Base-by-base conservation (phyloP, 2,888 invertebrate genomes). In the Yponomeuta cagnagella region DNA sequence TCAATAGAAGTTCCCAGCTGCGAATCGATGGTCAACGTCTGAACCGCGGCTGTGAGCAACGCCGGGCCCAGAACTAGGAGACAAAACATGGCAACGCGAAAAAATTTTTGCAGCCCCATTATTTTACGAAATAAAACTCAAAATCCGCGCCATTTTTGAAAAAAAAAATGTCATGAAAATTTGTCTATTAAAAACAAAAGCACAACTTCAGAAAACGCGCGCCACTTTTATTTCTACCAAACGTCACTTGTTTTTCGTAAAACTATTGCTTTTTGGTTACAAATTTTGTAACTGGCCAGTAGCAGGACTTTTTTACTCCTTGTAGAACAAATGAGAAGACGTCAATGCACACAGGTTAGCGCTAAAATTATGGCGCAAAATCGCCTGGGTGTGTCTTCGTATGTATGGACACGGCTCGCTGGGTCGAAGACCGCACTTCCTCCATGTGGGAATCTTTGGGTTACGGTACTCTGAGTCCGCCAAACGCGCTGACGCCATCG, bases 1-100 rank as follows among this genome's bases (percentile, higher is more conserved):
- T 92, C 92, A 71, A 90, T 77, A 2, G 92, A 91, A 63, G 92
- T 92, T 58, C 92, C 91, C 70, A 92, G 82, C 72, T 89, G 86
- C 0, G 91, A 86, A 74, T 92, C 91, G 30, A 92, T 91, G 6
- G 91, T 90, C 63, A 92, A 71, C 0, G 91, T 90, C 73, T 88
- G 84, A 10, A 88, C 91, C 4, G 81, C 86, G 23, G 84, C 86
- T 2, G 81, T 89, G 43, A 91, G 84, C 75, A 89, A 75, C 77
- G 83, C 86, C 77, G 88, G 89, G 72, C 88, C 89, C 85, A 88
- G 75, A 75, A 85, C 74, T 78, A 89, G 78, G 81, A 89, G 75
- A 70, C 79, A 79, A 70, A 88, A 78, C 90, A 91, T 91, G 77
- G 80, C 88, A 64, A 83, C 74, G n/a, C 81, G 80, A 71, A 82